A percentile compares a stretch with the other conserved stretches of the same genome.
Evolutionary conservation across 2,797 vertebrate genomes (phyloP).

Genomic region (Synanceia verrucosa): DNA sequence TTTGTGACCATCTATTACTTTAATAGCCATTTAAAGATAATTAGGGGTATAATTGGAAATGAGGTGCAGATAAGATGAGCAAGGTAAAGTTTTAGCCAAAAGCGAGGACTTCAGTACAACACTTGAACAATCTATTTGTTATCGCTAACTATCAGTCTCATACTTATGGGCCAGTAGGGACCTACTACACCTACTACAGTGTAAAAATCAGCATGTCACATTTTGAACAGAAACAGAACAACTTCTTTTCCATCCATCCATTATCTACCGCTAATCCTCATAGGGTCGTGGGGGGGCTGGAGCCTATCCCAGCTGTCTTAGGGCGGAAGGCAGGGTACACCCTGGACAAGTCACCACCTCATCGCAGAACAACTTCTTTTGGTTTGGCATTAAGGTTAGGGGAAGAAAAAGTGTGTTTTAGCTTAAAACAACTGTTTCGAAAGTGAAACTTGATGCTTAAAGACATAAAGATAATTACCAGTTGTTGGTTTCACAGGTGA

Average conservation of each 20-base stretch:
- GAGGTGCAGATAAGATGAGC: not conserved
- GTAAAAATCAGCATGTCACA: too few relatives aligned
- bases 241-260: too few relatives aligned
- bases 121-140: not conserved
- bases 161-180: too few relatives aligned
- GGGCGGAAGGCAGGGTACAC: too few relatives aligned
- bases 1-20: slow-evolving; percentile 18
- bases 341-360: too few relatives aligned
- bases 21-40: slow-evolving; percentile 14
- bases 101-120: not conserved
- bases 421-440: not conserved
- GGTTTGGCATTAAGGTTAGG: not conserved
- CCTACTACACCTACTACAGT: too few relatives aligned
- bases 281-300: too few relatives aligned
- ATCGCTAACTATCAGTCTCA: too few relatives aligned
- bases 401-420: not conserved
- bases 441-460: too few relatives aligned
- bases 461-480: not conserved
- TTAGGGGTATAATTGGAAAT: slow-evolving; percentile 1
- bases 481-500: not conserved
- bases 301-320: too few relatives aligned
- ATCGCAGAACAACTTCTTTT: not conserved
- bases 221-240: too few relatives aligned
- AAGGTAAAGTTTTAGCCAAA: not conserved
- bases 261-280: too few relatives aligned